These are phyloP conservation scores for Athalia cordata DNA, from an alignment of 2,888 invertebrate genomes.

Conservation along the genomic window DNA sequence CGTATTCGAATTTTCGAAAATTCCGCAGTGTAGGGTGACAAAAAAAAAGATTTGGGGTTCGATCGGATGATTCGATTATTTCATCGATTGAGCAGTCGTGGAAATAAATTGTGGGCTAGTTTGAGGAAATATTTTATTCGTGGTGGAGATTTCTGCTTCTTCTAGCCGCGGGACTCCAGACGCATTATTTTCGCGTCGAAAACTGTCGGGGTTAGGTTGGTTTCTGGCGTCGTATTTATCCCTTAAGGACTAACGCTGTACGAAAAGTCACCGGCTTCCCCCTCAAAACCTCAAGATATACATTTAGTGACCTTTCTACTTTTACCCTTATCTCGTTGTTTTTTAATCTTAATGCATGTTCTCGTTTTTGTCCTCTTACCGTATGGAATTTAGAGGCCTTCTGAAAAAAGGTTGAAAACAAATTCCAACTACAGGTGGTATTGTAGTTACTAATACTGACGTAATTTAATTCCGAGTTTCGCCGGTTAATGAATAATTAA, in stretches of 20 bases:
- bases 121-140: constrained; percentile 7
- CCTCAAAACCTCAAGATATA: neutral
- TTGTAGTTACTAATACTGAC: too few relatives aligned
- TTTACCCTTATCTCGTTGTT: neutral
- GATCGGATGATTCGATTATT: too few relatives aligned
- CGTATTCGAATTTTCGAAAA: too few relatives aligned
- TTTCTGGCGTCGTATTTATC: constrained; percentile 25
- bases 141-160: neutral
- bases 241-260: neutral
- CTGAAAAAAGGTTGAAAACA: too few relatives aligned
- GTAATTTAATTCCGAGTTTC: too few relatives aligned
- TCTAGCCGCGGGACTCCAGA: neutral
- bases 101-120: neutral
- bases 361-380: too few relatives aligned
- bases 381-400: too few relatives aligned
- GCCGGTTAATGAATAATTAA: too few relatives aligned
- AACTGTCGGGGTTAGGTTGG: constrained; percentile 18
- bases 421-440: too few relatives aligned
- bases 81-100: too few relatives aligned
- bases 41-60: too few relatives aligned
- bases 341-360: neutral
- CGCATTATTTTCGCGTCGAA: constrained; percentile 28
- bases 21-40: too few relatives aligned
- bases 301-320: neutral
- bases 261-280: neutral